These are phyloP conservation scores for Heliconius nattereri DNA, from an alignment of 1,140 invertebrate species.

Conservation along the genomic window DNA sequence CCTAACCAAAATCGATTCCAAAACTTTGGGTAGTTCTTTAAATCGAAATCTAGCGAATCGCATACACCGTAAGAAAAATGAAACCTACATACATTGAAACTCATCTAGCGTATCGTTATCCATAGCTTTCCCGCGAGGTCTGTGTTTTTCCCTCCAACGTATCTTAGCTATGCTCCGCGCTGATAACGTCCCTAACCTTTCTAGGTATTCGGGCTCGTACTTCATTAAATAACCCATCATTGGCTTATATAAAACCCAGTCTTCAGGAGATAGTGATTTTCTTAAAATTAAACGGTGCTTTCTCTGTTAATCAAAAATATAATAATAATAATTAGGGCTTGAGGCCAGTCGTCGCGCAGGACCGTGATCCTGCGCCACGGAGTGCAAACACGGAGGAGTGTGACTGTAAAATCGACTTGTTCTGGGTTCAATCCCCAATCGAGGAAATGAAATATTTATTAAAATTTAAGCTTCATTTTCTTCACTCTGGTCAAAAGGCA, in stretches of 20 bases:
- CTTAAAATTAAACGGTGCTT: constrained; percentile 65
- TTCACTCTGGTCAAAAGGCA: no score
- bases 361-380: no score
- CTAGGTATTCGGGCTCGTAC: constrained; percentile 56
- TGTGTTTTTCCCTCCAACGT: constrained; percentile 35
- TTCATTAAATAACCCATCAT: constrained; percentile 61
- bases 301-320: constrained; percentile 50
- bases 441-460: no score
- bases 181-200: constrained; percentile 47
- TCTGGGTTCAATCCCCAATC: no score
- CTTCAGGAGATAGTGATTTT: constrained; percentile 44
- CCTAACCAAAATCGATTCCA: no score
- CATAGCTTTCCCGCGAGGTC: constrained; percentile 34
- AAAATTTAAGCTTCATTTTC: no score
- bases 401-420: no score
- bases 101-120: constrained; percentile 52
- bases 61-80: not conserved
- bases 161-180: constrained; percentile 26
- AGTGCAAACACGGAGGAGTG: no score
- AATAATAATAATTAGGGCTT: constrained; percentile 8
- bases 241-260: constrained; percentile 62
- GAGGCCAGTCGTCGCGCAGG: no score
- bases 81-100: constrained; percentile 66
- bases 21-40: no score
- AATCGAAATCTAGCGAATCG: no score